Base-by-base conservation (phyloP, 2,888 invertebrate species). In the Drosophila merina region DNA sequence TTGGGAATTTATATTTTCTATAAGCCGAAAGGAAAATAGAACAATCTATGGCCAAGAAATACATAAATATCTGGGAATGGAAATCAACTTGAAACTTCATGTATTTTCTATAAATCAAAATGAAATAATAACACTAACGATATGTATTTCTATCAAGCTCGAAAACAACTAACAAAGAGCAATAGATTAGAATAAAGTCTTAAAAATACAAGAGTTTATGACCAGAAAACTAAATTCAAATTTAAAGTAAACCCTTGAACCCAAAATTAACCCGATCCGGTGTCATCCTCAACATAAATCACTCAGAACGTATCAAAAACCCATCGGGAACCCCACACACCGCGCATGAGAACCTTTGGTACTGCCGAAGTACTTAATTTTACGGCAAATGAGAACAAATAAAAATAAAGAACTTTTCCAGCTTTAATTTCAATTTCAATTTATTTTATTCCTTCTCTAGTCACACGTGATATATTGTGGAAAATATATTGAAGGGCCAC, bases 361-460 rank as follows among this genome's bases (percentile, higher is more conserved):
- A 57, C 48, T 45, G 51, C 49, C 47, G 40, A 63, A 72, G 82
- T 85, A 87, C 83, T 68, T 66, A 52, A 69, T 60, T 80, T 82
- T 68, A 87, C 71, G 50, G 49, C 64, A 60, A 70, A 59, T 48
- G 40, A 59, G 31, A 20, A 70, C 44, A 55, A 58, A 64, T 47
- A 66, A 57, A 54, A 75, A 47, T 63, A 62, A 40, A 33, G 54
- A 69, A 47, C 54, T 58, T 52, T 40, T 48, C 55, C 28, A 56
- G 44, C 45, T 47, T 60, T 66, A 62, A 68, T 63, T 70, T 70
- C 64, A 63, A 60, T 71, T 56, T 71, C 31, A 56, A 73, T 70
- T 70, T 74, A 66, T 74, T 73, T 66, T 52, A 74, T 57, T 66
- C 47, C 62, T 47, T 66, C 57, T 60, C 30, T 72, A 56, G 45